Evolutionary conservation across 23 tunicate genomes (phyloP).

Genomic region (Clavelina lepadiformis): DNA sequence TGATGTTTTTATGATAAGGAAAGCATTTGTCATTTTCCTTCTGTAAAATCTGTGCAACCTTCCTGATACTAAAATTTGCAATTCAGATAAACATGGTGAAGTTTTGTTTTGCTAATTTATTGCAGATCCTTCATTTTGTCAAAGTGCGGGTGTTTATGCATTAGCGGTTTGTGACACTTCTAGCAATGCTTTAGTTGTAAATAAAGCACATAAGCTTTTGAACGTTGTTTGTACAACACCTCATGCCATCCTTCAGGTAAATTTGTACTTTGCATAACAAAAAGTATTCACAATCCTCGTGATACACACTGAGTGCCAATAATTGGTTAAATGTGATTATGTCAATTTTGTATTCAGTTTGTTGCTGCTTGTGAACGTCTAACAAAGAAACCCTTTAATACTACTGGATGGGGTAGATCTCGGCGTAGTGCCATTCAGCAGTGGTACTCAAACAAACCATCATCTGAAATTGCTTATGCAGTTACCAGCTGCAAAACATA

Average conservation of each 20-base stretch:
- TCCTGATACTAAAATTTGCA: too few species aligned
- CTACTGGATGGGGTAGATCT: slow-evolving; percentile 49
- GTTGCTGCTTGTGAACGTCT: slow-evolving; percentile 20
- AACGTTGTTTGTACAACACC: not conserved
- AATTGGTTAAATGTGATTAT: not conserved
- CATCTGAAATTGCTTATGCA: slow-evolving; percentile 42
- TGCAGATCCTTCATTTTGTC: not conserved
- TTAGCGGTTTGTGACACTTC: slow-evolving; percentile 19
- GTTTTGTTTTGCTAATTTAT: too few species aligned
- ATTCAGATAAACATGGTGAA: too few species aligned
- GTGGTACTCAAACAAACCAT: slow-evolving; percentile 52
- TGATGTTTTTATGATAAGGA: too few species aligned
- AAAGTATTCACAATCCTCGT: not conserved
- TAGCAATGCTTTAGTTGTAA: not conserved
- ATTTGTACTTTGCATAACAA: not conserved
- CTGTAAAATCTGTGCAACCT: too few species aligned
- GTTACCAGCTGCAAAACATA: slow-evolving; percentile 35
- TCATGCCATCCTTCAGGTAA: not conserved
- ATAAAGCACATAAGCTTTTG: not conserved
- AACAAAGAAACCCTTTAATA: not conserved
- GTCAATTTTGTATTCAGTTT: slow-evolving; percentile 15
- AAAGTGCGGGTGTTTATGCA: not conserved
- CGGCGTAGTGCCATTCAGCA: slow-evolving; percentile 33
- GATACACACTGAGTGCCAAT: not conserved
- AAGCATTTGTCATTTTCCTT: too few species aligned